Percentiles rank a stretch among this genome's conserved stretches.
These are phyloP conservation scores for Lamprotornis superbus DNA, from an alignment of 2,113 vertebrate species.

Conservation along the genomic window DNA sequence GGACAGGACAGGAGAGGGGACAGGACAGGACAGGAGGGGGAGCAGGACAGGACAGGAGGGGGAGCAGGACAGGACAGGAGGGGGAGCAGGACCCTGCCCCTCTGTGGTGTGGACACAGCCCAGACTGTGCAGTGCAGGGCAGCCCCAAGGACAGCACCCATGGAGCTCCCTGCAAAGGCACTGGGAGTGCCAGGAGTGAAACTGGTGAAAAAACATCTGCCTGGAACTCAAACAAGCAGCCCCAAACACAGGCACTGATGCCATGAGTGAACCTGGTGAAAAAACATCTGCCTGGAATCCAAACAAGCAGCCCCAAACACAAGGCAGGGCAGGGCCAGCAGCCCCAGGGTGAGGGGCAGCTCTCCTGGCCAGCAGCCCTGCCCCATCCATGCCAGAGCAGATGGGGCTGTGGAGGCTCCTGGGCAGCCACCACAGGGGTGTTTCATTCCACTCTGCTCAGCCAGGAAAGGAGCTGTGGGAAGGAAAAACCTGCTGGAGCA, in stretches of 20 bases:
- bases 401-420: accelerated
- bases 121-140: accelerated
- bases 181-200: accelerated
- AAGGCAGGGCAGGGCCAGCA: not conserved
- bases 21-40: too few relatives aligned
- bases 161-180: not conserved
- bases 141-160: not conserved
- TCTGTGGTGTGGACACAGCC: not conserved
- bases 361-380: not conserved
- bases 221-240: accelerated
- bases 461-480: not conserved
- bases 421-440: accelerated
- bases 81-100: too few relatives aligned
- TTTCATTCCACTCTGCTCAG: not conserved
- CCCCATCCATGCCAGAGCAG: accelerated
- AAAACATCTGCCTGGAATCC: not conserved
- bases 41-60: not conserved
- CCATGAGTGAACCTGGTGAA: too few relatives aligned
- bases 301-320: accelerated
- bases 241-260: not conserved
- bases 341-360: accelerated
- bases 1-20: not conserved
- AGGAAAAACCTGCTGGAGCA: not conserved
- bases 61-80: not conserved
- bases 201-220: not conserved